phyloP scores from a whole-genome alignment of 2,113 vertebrate genomes.

The Bos indicus region DNA sequence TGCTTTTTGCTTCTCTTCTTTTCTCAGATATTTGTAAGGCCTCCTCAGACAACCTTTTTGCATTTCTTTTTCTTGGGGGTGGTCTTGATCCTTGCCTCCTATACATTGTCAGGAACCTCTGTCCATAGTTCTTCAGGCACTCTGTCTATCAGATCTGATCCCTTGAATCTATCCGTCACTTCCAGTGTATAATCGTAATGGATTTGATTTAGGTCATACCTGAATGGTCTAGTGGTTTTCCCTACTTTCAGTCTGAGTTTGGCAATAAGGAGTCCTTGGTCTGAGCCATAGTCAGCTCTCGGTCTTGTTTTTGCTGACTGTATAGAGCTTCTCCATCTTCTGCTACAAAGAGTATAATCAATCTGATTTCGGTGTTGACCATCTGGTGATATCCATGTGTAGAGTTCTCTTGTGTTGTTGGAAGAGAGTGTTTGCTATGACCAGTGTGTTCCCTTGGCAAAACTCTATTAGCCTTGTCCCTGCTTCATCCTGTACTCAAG shows the following conservation, averaged over 20 bases:
- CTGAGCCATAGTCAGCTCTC: background rate
- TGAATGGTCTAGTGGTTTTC: background rate
- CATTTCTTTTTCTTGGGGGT: background rate
- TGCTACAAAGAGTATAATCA: background rate
- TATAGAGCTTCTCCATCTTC: background rate
- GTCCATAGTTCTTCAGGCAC: background rate
- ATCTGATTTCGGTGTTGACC: background rate
- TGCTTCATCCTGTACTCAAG: background rate
- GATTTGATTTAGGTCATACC: background rate
- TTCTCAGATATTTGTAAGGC: background rate
- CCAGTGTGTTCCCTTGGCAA: background rate
- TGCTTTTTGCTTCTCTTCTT: background rate
- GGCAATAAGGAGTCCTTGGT: background rate
- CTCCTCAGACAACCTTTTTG: background rate
- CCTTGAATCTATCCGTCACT: background rate
- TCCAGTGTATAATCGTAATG: background rate
- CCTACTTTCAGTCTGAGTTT: background rate
- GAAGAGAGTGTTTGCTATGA: background rate
- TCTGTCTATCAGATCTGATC: background rate
- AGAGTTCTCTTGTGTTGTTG: background rate
- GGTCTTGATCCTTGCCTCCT: background rate
- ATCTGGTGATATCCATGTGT: background rate
- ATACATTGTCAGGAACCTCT: background rate
- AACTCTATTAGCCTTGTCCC: background rate
- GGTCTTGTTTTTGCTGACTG: background rate